Base-by-base conservation (phyloP, 2,888 invertebrate genomes). In the Lasioglossum calceatum region DNA sequence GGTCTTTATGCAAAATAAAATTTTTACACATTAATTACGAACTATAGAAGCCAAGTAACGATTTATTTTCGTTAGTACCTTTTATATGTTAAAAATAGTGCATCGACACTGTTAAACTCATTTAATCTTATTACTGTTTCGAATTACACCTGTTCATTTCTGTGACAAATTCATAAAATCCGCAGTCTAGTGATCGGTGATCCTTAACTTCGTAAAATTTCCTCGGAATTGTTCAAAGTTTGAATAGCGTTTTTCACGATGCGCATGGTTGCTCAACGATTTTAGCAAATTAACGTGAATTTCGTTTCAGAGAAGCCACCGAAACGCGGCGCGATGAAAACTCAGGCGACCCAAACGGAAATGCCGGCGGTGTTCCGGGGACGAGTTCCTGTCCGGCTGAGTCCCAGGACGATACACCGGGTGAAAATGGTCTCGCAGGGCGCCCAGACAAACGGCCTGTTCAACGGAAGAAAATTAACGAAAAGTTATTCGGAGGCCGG, bases 301-400 rank as follows among this genome's bases (percentile, higher is more conserved):
- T 81, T 42, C 89, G 61, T 96, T 95, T 87, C 96, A 97, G 98
- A 98, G 95, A 98, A 98, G 95, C 96, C 92, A 77, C 94, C 98
- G 87, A 98, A 98, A 94, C 97, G 98, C 93, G 97, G 97, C 61
- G 97, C 97, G 0, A 98, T 98, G 98, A 98, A 98, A 95, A 98
- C 98, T 0, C 98, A 98, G 95, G 98, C 98, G 27, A 99, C 98
- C 7, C 98, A 99, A 95, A 98, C 97, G 8, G 98, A 98, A 96
- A 96, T 97, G 47, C 97, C 97, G 8, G 96, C 97, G 90, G 96
- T 97, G 92, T 96, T 97, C 87, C 93, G 94, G 2, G 91, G 92
- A 50, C 92, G 94, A 4, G 94, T 95, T 39, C 96, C 96, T 82
- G 95, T 96, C 73, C 97, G 97, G 27, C 95, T 98, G 42, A 98